These are phyloP conservation scores for Dipodomys spectabilis DNA, from an alignment of 2,113 vertebrate genomes.

Conservation along the genomic window DNA sequence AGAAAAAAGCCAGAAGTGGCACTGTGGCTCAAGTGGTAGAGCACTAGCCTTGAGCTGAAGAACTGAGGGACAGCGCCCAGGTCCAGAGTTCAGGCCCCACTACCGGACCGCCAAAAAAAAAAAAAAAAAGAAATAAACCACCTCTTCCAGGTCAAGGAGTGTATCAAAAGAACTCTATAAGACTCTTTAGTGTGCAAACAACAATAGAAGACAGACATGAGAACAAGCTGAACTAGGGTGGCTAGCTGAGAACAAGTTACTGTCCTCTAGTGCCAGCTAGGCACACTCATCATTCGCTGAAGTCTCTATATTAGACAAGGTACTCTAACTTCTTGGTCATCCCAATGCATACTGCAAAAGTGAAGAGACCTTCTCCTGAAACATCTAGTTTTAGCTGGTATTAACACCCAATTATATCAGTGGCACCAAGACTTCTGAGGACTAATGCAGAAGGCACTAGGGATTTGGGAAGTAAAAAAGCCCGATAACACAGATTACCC, in stretches of 20 bases:
- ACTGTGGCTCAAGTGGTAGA: no score
- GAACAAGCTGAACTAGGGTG: slow-evolving; percentile 22
- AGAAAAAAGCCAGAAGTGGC: no score
- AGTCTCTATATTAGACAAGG: background rate
- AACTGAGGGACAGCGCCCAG: no score
- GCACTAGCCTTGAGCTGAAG: no score
- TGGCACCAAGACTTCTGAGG: slow-evolving; percentile 19
- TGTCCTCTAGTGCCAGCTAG: background rate
- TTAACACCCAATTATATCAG: slow-evolving; percentile 30
- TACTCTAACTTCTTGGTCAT: background rate
- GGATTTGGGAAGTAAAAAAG: slow-evolving; percentile 22
- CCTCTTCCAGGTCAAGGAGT: background rate
- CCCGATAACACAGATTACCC: background rate
- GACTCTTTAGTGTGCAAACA: background rate
- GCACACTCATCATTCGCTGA: background rate
- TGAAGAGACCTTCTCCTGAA: background rate
- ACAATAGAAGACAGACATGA: background rate
- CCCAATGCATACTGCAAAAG: background rate
- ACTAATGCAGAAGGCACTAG: slow-evolving; percentile 24
- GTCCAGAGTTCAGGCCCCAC: no score
- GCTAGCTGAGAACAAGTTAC: no score
- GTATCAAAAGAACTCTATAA: background rate
- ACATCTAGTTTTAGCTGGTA: background rate
- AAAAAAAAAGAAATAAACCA: slow-evolving; percentile 17
- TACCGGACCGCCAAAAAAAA: no score